Base-by-base conservation (phyloP, 2,797 vertebrate species). In the Chloroceryle amazona region DNA sequence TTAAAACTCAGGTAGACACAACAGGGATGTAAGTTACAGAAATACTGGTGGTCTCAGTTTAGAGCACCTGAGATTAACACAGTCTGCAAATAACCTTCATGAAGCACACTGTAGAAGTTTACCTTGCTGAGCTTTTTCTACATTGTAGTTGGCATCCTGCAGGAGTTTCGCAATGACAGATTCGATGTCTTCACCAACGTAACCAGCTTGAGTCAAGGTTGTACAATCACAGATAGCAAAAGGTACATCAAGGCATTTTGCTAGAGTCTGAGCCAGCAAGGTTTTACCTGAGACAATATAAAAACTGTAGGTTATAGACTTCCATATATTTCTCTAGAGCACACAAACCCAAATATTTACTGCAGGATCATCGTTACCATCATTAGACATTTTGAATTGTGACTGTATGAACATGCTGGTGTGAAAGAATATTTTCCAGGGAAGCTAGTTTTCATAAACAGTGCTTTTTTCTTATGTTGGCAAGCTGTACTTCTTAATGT, bases 81-180 rank as follows among this genome's bases (percentile, higher is more conserved):
- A 60, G 12, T 11, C 18, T 47, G 9, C 7, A 5, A 44, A 31
- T 1, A 8, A 71, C 28, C 29, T 15, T 57, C 18, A 47, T 22
- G 52, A 65, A 85, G 29, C 11, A 22, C 0, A 11, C 1, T 22
- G 26, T 9, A 3, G 2, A 67, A 49, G 13, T 41, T 95, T 97
- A 99, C 99, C 99, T 99, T 99, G 99, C 76, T 99, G 99, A 86
- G 99, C 99, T 98, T 99, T 99, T 44, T 99, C 99, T 86, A 99
- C 99, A 0, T 99, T 99, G 84, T 99, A 99, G 98, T 99, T 99
- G 95, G 99, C 99, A 95, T 99, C 99, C 81, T 99, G 99, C 91
- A 99, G 98, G 80, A 99, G 98, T 94, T 99, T 99, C 57, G 99
- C 99, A 42, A 99, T 99, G 61, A 99, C 99, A 19, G 99, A 99